Percentiles rank a stretch among this genome's conserved stretches.
Conservation (phyloP, 2,113 vertebrate species). For the Nothoprocta perdicaria region DNA sequence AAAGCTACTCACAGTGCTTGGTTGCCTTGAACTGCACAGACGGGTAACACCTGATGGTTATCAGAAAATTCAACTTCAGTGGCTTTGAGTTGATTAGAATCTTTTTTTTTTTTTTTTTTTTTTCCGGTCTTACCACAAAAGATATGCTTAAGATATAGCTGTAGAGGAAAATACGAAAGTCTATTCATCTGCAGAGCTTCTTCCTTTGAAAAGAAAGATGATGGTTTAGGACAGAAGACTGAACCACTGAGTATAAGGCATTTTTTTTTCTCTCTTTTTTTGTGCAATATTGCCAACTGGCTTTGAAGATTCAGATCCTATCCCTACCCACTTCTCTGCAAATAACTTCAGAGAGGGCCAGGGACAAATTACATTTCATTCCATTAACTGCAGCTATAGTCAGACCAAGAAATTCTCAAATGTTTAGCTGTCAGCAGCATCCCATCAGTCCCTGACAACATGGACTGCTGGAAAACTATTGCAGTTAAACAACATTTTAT, state of each 20-base stretch:
- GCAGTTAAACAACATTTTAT: conserved; percentile 47
- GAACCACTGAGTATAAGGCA: conserved; percentile 9
- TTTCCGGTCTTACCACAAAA: not conserved
- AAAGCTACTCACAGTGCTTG: not conserved
- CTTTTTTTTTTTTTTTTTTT: not conserved
- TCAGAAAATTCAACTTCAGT: not conserved
- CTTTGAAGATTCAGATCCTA: conserved; percentile 43
- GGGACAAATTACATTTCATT: conserved; percentile 27
- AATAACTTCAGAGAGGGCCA: conserved; percentile 22
- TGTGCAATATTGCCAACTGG: conserved; percentile 14
- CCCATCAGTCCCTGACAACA: not conserved
- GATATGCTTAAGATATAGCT: conserved; percentile 1
- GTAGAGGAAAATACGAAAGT: not conserved
- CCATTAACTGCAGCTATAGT: conserved; percentile 40
- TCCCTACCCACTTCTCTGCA: not conserved
- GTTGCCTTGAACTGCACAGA: not conserved
- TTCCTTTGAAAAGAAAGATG: conserved; percentile 35
- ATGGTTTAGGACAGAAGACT: not conserved
- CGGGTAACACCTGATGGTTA: not conserved
- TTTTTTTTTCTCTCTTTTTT: not conserved
- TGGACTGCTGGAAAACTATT: conserved; percentile 36
- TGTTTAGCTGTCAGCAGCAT: conserved; percentile 44
- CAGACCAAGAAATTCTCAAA: conserved; percentile 6
- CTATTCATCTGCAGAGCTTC: conserved; percentile 33
- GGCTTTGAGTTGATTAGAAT: not conserved